Evolutionary conservation across 2,113 vertebrate genomes (phyloP).

Genomic region (Gymnobelideus leadbeateri): DNA sequence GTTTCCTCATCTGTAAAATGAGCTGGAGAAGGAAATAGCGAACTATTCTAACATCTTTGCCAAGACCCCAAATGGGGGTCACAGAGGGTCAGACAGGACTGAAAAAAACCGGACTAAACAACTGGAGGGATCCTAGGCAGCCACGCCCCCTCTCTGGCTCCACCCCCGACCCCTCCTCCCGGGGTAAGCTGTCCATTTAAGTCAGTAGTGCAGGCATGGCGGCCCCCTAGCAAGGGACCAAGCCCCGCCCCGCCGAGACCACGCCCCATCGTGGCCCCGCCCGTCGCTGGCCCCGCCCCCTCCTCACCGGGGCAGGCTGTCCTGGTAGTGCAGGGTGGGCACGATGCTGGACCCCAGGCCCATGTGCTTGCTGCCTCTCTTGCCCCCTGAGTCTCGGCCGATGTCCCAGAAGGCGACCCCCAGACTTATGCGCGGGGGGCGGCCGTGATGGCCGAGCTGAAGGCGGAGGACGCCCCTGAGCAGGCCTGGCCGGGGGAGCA

Average conservation of each 20-base stretch:
- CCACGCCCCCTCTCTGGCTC: background rate
- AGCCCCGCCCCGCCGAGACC: too few species aligned
- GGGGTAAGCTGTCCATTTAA: background rate
- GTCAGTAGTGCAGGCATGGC: background rate
- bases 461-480: background rate
- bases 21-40: too few species aligned
- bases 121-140: too few species aligned
- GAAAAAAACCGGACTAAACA: background rate
- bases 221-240: background rate
- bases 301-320: constrained; percentile 84
- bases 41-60: too few species aligned
- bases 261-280: too few species aligned
- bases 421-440: background rate
- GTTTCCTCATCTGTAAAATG: too few species aligned
- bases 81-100: background rate
- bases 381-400: constrained; percentile 49
- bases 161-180: background rate
- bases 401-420: background rate
- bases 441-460: background rate
- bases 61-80: background rate
- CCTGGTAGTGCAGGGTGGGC: constrained; percentile 93
- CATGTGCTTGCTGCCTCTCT: background rate
- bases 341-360: constrained; percentile 90
- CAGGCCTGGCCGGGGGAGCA: background rate
- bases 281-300: too few species aligned